A percentile compares a stretch with the other conserved stretches of the same genome.
Conservation (phyloP, 1,140 invertebrate species). For the Bradynema listronoti region DNA sequence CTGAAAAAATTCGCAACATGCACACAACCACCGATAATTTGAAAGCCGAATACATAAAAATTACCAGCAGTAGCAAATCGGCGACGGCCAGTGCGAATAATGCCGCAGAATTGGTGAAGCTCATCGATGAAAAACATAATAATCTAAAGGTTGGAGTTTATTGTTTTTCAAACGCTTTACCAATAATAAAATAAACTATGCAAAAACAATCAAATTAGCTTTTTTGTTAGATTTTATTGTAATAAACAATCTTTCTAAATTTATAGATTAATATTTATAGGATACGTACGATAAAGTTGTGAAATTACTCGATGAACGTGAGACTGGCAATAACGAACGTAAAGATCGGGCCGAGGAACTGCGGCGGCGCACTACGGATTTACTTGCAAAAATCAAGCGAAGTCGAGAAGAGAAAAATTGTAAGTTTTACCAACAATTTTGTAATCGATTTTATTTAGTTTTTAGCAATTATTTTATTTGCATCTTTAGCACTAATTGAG, state of each 20-base stretch:
- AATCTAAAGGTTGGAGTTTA: slow-evolving; percentile 27
- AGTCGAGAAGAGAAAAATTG: slow-evolving; percentile 34
- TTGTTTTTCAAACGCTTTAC: neutral
- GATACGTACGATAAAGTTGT: slow-evolving; percentile 38
- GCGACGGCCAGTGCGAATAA: slow-evolving; percentile 31
- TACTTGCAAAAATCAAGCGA: slow-evolving; percentile 39
- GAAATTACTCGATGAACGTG: slow-evolving; percentile 36
- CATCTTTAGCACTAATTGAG: slow-evolving; percentile 37
- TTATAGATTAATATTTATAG: slow-evolving; percentile 26
- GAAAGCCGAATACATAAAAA: slow-evolving; percentile 46
- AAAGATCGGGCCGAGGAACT: slow-evolving; percentile 36
- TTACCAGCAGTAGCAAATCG: slow-evolving; percentile 39
- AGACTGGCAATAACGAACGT: slow-evolving; percentile 47
- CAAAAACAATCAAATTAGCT: neutral
- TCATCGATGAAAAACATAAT: slow-evolving; percentile 31
- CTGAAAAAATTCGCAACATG: slow-evolving; percentile 20
- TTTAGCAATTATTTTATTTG: neutral
- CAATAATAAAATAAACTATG: no score
- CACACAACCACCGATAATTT: slow-evolving; percentile 41
- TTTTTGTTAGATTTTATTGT: neutral
- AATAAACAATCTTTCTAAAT: neutral
- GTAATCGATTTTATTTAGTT: neutral
- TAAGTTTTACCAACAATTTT: slow-evolving; percentile 18
- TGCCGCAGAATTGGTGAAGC: slow-evolving; percentile 32
- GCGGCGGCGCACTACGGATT: slow-evolving; percentile 37